Evolutionary conservation across 2,888 invertebrate species (phyloP).

Genomic region (Drosophila diplacantha): DNA sequence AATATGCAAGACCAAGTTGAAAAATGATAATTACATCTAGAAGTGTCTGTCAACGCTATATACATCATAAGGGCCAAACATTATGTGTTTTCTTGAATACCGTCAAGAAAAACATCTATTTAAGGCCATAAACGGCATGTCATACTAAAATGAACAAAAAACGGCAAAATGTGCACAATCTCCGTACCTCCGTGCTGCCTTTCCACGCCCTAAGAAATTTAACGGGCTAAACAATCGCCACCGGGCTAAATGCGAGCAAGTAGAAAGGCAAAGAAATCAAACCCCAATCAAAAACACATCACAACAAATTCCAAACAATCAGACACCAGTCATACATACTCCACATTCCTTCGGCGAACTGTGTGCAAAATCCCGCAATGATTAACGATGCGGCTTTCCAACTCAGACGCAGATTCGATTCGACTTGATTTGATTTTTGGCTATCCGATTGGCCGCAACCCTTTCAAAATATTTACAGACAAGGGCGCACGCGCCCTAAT

Average conservation of each 20-base stretch:
- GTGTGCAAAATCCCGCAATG: slow-evolving; percentile 26
- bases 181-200: neutral
- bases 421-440: slow-evolving; percentile 24
- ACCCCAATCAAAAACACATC: slow-evolving; percentile 48
- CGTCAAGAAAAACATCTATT: neutral
- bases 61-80: neutral
- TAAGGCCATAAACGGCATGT: neutral
- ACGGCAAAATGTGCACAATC: neutral
- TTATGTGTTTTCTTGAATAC: neutral
- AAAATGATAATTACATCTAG: no score
- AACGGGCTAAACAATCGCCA: slow-evolving; percentile 26
- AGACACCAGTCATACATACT: neutral
- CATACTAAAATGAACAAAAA: no score
- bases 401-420: slow-evolving; percentile 1
- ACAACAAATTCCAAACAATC: slow-evolving; percentile 52
- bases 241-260: slow-evolving; percentile 30
- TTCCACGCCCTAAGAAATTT: slow-evolving; percentile 4
- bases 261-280: slow-evolving; percentile 43
- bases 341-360: slow-evolving; percentile 4
- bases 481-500: slow-evolving; percentile 51
- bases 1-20: no score
- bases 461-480: slow-evolving; percentile 64
- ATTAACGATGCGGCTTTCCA: slow-evolving; percentile 33
- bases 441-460: slow-evolving; percentile 25
- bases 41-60: neutral